Evolutionary conservation across 2,113 vertebrate genomes (phyloP).

Genomic region (Nothocercus julius): DNA sequence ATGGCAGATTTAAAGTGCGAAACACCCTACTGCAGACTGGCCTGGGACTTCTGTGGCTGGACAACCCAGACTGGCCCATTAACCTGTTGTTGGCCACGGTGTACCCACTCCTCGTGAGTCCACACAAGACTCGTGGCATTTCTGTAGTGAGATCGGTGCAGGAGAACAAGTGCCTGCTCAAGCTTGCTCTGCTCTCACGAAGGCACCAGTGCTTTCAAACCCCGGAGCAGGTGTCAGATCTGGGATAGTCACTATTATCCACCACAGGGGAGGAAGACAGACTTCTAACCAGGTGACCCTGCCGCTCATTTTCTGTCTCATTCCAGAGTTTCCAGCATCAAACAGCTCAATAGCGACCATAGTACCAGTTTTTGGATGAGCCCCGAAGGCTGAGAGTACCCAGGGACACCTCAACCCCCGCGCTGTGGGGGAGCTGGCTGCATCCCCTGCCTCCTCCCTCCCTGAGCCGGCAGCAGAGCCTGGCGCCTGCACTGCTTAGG

Average conservation of each 20-base stretch:
- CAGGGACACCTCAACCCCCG: background rate
- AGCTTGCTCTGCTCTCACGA: background rate
- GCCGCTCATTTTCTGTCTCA: background rate
- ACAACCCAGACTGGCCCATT: background rate
- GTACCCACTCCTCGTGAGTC: background rate
- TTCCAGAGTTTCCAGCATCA: background rate
- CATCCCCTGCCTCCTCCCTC: background rate
- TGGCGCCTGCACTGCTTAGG: background rate
- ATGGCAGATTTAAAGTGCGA: background rate
- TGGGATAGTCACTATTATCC: background rate
- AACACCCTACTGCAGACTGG: background rate
- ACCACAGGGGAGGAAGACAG: background rate
- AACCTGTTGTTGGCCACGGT: background rate
- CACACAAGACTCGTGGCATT: background rate
- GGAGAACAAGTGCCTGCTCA: background rate
- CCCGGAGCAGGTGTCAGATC: background rate
- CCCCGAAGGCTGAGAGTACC: background rate
- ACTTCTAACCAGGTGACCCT: background rate
- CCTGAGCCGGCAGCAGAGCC: background rate
- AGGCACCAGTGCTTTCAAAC: background rate
- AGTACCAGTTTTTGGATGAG: background rate
- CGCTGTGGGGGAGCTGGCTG: background rate
- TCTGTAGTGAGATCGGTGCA: background rate
- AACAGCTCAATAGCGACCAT: background rate
- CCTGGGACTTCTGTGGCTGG: background rate